Percentiles rank a stretch among this genome's conserved stretches.
Conservation (phyloP, 2,797 vertebrate species). For the Atherinosoma microstoma region DNA sequence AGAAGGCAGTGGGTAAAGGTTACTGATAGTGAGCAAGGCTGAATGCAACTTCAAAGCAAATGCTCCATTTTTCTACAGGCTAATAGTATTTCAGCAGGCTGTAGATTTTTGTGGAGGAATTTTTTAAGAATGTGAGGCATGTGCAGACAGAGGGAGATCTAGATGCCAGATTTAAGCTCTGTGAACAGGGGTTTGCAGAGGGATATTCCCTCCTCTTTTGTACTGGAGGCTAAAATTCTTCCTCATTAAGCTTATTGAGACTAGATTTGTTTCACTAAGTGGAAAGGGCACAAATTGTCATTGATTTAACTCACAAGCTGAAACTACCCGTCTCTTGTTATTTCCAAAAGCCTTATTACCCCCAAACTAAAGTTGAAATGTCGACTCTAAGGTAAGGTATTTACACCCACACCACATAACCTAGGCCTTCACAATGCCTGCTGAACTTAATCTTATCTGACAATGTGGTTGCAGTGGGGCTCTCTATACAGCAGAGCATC, state of each 20-base stretch:
- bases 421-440: conserved; percentile 33
- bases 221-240: conserved; percentile 13
- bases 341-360: background rate
- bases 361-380: conserved; percentile 16
- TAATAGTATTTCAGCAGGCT: conserved; percentile 15
- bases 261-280: conserved; percentile 1
- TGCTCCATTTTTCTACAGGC: conserved; percentile 23
- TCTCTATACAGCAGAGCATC: conserved; percentile 27
- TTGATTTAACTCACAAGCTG: conserved; percentile 6
- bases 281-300: background rate
- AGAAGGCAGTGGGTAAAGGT: conserved; percentile 39
- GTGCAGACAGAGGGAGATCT: conserved; percentile 36
- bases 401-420: background rate
- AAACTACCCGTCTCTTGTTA: background rate
- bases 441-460: conserved; percentile 47
- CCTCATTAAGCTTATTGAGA: background rate
- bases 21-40: conserved; percentile 26
- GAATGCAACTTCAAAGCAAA: conserved; percentile 37
- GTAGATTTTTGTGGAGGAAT: conserved; percentile 33
- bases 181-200: conserved; percentile 36
- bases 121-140: conserved; percentile 45
- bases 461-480: conserved; percentile 19
- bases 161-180: conserved; percentile 51
- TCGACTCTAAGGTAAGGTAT: too few species aligned
- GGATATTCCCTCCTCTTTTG: background rate